A percentile compares a stretch with the other conserved stretches of the same genome.
Conservation (phyloP, 2,888 invertebrate species). For the Drosophila longiperda region DNA sequence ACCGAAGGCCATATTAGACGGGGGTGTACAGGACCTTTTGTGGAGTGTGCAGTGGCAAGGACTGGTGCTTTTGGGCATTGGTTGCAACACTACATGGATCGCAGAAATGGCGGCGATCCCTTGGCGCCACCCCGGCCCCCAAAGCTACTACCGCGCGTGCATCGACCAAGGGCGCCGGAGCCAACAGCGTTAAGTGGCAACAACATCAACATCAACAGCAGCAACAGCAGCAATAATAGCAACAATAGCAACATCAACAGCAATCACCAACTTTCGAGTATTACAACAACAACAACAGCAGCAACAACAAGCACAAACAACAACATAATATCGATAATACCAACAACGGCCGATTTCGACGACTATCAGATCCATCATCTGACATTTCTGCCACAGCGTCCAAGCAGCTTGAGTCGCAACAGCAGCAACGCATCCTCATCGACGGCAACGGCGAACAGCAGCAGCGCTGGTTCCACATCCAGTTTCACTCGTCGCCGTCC, state of each 20-base stretch:
- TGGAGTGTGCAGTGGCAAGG: constrained; percentile 28
- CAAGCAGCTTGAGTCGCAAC: constrained; percentile 81
- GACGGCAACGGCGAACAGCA: constrained; percentile 76
- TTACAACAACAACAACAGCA: constrained; percentile 52
- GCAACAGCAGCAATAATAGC: constrained; percentile 50
- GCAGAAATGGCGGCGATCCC: constrained; percentile 90
- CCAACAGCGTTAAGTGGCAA: constrained; percentile 82
- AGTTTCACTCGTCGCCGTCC: constrained; percentile 84
- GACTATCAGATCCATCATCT: constrained; percentile 83
- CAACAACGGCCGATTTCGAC: constrained; percentile 71
- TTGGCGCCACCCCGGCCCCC: constrained; percentile 91
- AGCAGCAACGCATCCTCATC: constrained; percentile 82
- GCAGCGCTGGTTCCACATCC: constrained; percentile 75
- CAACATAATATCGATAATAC: constrained; percentile 70
- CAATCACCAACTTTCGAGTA: constrained; percentile 68
- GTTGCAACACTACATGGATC: constrained; percentile 87
- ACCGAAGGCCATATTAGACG: constrained; percentile 85
- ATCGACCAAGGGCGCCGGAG: constrained; percentile 87
- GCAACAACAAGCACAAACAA: constrained; percentile 56
- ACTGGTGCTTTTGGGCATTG: constrained; percentile 54
- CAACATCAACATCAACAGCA: constrained; percentile 59
- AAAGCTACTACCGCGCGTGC: constrained; percentile 90
- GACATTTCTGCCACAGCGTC: constrained; percentile 81
- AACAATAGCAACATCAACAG: constrained; percentile 56
- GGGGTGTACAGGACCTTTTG: constrained; percentile 6